Evolutionary conservation across 2,113 vertebrate genomes (phyloP), one percentile per base, ranked within the genome.

Genomic region (Prietella phreatophila): DNA sequence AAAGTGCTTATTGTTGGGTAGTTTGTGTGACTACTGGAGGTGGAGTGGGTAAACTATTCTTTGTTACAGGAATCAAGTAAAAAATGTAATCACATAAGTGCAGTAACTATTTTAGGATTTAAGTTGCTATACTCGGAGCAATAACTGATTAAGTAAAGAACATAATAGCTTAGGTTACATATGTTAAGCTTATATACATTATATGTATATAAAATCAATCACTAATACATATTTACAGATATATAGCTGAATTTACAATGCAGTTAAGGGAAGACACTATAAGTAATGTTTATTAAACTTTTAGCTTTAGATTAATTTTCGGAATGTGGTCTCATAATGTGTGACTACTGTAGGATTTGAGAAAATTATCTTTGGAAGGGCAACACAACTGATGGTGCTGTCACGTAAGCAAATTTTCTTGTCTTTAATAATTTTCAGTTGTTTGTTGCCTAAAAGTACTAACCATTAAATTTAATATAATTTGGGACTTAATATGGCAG

Each of bases 41-140:
- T 83, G 82, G 6, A 36, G 63, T 20, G 27, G 33, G 1, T 50
- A 89, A 88, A 82, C 22, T 88, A n/a, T 10, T 84, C 39, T 90
- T 91, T 90, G 89, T 60, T 75, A 86, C 19, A 86, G 85, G 82
- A 73, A 85, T 76, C 56, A 53, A 47, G 60, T 79, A 81, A 86
- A 87, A 4, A 36, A 65, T 82, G 73, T 7, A 89, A 89, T 60
- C 86, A 60, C 78, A 86, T 91, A 88, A 87, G 89, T 82, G 27
- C 42, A 11, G 36, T 75, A 27, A 69, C 5, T 55, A 53, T 80
- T 79, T 79, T 65, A 65, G 2, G 0, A 63, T 63, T 63, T 65
- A 8, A 7, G 5, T 33, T 36, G 19, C 36, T 22, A 42, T 22
- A 22, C 0, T 42, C 7, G 22, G 6, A 42, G 15, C 4, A 69